Evolutionary conservation across 2,888 invertebrate genomes (phyloP), one percentile per base, ranked within the genome.

Genomic region (Lucinisca nassula): DNA sequence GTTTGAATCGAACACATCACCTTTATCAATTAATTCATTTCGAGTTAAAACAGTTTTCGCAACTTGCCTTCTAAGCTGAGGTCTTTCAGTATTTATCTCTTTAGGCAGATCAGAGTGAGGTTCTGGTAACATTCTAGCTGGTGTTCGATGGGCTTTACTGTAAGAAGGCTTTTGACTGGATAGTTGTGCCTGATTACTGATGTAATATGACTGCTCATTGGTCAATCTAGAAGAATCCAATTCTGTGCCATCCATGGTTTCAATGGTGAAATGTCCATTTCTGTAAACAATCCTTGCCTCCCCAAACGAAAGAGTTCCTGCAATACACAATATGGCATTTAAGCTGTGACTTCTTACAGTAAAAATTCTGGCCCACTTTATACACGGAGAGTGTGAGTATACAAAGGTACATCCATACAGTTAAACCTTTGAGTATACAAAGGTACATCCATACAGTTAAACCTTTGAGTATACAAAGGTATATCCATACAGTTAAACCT

Each of bases 181-280:
- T 40, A 21, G 1, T 49, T 8, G 38, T 8, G 38, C 74, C 14
- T 24, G 45, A 17, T 67, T 67, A 67, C 67, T 30, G 30, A 10
- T 67, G 32, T 55, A 61, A 75, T 55, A 76, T 8, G 70, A n/a
- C 27, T 72, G 72, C 3, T 58, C 37, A 61, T 78, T 79, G 17
- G 81, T 49, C 17, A 78, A 82, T 32, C 79, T 32, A 0, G 83
- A 67, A 2, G 84, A 86, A 74, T 89, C 88, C 76, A 82, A 49
- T 72, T 89, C 85, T 27, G 61, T 79, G 12, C 75, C 83, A 49
- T 91, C 91, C 82, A 90, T 89, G 8, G 92, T 92, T 70, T 92
- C 92, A 61, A 92, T 91, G 17, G 92, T 91, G 58, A 92, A 92
- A 81, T 92, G 92, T 12, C 92, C 92, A 90, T 92, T 87, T 73